These are phyloP conservation scores for Solenopsis invicta DNA, from an alignment of 1,140 invertebrate species.

Conservation along the genomic window DNA sequence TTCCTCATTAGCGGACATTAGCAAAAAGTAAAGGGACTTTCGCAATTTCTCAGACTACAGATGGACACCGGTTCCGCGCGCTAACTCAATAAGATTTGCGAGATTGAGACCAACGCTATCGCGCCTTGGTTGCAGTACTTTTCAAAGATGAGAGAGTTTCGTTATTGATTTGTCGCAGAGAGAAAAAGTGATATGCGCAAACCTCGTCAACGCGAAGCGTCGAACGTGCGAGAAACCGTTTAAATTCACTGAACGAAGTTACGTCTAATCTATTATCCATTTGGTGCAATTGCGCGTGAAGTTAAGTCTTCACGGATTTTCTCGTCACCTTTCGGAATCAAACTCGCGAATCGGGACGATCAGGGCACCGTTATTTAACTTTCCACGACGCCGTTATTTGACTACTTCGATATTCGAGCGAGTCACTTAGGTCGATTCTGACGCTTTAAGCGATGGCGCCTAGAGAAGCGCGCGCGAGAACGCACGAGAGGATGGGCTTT, in stretches of 20 bases:
- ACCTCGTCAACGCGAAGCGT: not conserved
- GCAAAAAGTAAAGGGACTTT: conserved; percentile 31
- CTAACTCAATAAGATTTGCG: conserved; percentile 20
- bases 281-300: conserved; percentile 12
- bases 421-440: conserved; percentile 31
- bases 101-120: conserved; percentile 17
- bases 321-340: conserved; percentile 12
- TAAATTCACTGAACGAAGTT: not conserved
- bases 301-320: conserved; percentile 19
- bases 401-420: conserved; percentile 54
- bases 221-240: not conserved
- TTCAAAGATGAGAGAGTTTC: conserved; percentile 9
- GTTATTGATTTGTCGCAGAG: not conserved
- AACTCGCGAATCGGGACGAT: not conserved
- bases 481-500: conserved; percentile 21
- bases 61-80: not conserved
- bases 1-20: conserved; percentile 52
- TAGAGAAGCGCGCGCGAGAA: not conserved
- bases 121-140: not conserved
- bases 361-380: conserved; percentile 56
- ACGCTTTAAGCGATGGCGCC: conserved; percentile 26
- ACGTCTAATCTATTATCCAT: conserved; percentile 17
- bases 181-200: not conserved
- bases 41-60: conserved; percentile 14
- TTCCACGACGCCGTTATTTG: conserved; percentile 28